A percentile compares a stretch with the other conserved stretches of the same genome.
Conservation (phyloP, 2,888 invertebrate species). For the Drosophila crucigera region DNA sequence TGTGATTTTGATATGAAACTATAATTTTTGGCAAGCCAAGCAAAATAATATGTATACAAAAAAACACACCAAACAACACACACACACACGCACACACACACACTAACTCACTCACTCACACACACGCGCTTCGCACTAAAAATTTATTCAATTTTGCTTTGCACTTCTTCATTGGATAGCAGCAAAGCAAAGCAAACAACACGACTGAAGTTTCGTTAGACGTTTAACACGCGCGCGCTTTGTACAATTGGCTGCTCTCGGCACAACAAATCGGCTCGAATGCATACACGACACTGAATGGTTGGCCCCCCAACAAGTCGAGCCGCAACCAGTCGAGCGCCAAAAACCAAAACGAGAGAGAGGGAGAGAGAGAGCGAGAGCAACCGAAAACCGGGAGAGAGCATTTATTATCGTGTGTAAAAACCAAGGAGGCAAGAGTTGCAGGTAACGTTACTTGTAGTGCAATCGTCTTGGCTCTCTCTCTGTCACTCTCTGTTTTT, state of each 20-base stretch:
- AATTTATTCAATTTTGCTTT: slow-evolving; percentile 76
- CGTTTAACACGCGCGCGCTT: slow-evolving; percentile 54
- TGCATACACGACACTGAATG: slow-evolving; percentile 82
- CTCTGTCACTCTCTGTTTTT: neutral
- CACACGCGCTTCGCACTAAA: slow-evolving; percentile 43
- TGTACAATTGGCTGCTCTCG: slow-evolving; percentile 45
- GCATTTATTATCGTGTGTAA: slow-evolving; percentile 20
- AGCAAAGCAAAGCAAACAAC: slow-evolving; percentile 58
- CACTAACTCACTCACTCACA: slow-evolving; percentile 31
- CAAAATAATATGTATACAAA: slow-evolving; percentile 35
- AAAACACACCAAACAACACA: slow-evolving; percentile 25
- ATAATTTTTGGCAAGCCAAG: slow-evolving; percentile 54
- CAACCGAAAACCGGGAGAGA: slow-evolving; percentile 37
- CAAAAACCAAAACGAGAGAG: slow-evolving; percentile 31
- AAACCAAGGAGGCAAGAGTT: slow-evolving; percentile 9
- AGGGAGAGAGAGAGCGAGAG: neutral
- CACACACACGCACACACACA: slow-evolving; percentile 18
- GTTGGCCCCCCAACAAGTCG: slow-evolving; percentile 45
- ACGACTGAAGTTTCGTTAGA: slow-evolving; percentile 61
- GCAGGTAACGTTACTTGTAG: slow-evolving; percentile 29
- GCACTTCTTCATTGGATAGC: slow-evolving; percentile 53
- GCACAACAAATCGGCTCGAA: slow-evolving; percentile 78
- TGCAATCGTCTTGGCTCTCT: neutral
- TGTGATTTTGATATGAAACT: slow-evolving; percentile 57
- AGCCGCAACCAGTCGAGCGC: slow-evolving; percentile 50